Evolutionary conservation across 2,113 vertebrate genomes (phyloP).

Genomic region (Dascyllus trimaculatus): DNA sequence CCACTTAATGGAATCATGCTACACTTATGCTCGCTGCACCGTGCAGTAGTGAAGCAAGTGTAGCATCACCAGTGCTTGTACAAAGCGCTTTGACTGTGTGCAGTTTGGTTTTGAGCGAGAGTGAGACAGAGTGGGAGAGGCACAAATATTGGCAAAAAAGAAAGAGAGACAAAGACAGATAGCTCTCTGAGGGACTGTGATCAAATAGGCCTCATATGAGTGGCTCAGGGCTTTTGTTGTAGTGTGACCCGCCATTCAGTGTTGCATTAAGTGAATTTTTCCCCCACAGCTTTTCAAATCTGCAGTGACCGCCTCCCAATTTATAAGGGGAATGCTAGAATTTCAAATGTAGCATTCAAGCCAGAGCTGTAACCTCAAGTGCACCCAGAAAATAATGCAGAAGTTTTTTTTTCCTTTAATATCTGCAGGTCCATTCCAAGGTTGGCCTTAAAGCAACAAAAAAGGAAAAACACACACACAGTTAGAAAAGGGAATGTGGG

Average conservation of each 20-base stretch:
- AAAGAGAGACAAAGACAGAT: slow-evolving; percentile 59
- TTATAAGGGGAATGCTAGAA: slow-evolving; percentile 65
- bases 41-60: slow-evolving; percentile 48
- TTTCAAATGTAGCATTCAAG: slow-evolving; percentile 72
- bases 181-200: slow-evolving; percentile 67
- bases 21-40: slow-evolving; percentile 33
- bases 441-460: slow-evolving; percentile 70
- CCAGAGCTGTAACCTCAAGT: slow-evolving; percentile 72
- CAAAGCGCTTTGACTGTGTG: slow-evolving; percentile 57
- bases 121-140: slow-evolving; percentile 41
- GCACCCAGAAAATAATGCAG: slow-evolving; percentile 71
- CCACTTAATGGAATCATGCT: slow-evolving; percentile 69
- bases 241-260: slow-evolving; percentile 75
- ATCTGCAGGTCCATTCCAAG: slow-evolving; percentile 70
- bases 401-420: slow-evolving; percentile 61
- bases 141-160: slow-evolving; percentile 49
- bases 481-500: slow-evolving; percentile 60
- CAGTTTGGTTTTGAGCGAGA: slow-evolving; percentile 47
- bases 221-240: slow-evolving; percentile 68
- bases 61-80: slow-evolving; percentile 59
- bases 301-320: slow-evolving; percentile 55
- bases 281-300: slow-evolving; percentile 67
- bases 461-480: slow-evolving; percentile 23
- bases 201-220: slow-evolving; percentile 70
- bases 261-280: slow-evolving; percentile 66